These are phyloP conservation scores for Taenioides sp. DNA, from an alignment of 2,797 vertebrate species.

Conservation along the genomic window DNA sequence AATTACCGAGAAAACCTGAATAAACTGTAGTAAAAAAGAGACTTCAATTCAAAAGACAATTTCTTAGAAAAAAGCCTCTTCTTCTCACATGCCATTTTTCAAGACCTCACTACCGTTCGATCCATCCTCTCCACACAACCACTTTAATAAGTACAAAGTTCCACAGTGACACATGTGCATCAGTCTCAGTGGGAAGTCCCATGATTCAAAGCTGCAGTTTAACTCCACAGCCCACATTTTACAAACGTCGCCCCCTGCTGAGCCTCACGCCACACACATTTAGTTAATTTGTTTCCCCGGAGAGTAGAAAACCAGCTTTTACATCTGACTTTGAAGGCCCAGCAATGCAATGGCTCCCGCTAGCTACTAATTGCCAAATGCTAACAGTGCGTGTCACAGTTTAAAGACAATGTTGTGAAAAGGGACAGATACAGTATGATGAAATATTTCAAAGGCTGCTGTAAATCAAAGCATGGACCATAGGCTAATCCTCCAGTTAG, in stretches of 20 bases:
- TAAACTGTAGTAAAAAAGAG: too few species aligned
- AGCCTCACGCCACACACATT: background rate
- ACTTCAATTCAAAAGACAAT: background rate
- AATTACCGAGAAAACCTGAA: too few species aligned
- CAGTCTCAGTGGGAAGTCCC: constrained; percentile 4
- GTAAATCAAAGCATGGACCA: background rate
- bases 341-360: background rate
- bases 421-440: background rate
- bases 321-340: background rate
- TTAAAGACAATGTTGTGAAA: constrained; percentile 2
- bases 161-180: background rate
- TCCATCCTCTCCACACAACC: background rate
- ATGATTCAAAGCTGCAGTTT: constrained; percentile 7
- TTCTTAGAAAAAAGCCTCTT: too few species aligned
- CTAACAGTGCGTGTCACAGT: background rate
- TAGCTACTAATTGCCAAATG: constrained; percentile 3
- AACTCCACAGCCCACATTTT: constrained; percentile 15
- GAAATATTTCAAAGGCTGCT: background rate
- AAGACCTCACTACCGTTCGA: background rate
- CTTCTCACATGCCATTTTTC: too few species aligned
- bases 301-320: background rate
- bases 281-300: constrained; percentile 17
- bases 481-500: background rate
- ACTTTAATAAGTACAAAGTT: background rate
- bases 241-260: background rate